These are phyloP conservation scores for Elgaria multicarinata DNA, from an alignment of 2,113 vertebrate species.

Conservation along the genomic window DNA sequence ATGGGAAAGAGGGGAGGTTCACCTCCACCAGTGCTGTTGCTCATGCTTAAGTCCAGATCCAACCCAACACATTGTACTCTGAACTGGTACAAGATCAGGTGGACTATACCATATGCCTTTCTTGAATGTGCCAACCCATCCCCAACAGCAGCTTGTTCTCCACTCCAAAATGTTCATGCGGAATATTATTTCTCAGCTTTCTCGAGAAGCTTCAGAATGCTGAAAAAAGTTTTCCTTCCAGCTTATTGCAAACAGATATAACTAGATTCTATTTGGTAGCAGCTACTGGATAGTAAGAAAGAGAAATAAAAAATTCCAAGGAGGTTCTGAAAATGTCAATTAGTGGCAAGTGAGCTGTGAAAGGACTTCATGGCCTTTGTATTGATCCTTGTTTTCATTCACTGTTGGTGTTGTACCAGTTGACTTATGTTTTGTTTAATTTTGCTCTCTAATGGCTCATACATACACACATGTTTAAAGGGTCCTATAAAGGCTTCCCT, in stretches of 20 bases:
- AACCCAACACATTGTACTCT: background rate
- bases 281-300: background rate
- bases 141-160: background rate
- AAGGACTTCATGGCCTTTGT: background rate
- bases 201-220: background rate
- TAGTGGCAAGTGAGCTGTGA: constrained; percentile 5
- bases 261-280: too few relatives aligned
- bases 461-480: background rate
- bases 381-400: constrained; percentile 1
- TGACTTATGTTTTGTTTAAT: constrained; percentile 1
- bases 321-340: background rate
- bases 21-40: too few relatives aligned
- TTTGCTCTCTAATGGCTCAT: background rate
- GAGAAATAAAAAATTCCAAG: background rate
- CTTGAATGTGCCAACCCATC: background rate
- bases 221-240: background rate
- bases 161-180: background rate
- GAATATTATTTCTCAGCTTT: background rate
- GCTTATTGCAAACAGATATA: background rate
- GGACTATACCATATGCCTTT: background rate
- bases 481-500: background rate
- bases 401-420: background rate
- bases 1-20: too few relatives aligned
- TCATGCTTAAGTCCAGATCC: too few relatives aligned
- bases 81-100: background rate